Base-by-base conservation (phyloP, 2,113 vertebrate species). In the Kobus ellipsiprymnus region DNA sequence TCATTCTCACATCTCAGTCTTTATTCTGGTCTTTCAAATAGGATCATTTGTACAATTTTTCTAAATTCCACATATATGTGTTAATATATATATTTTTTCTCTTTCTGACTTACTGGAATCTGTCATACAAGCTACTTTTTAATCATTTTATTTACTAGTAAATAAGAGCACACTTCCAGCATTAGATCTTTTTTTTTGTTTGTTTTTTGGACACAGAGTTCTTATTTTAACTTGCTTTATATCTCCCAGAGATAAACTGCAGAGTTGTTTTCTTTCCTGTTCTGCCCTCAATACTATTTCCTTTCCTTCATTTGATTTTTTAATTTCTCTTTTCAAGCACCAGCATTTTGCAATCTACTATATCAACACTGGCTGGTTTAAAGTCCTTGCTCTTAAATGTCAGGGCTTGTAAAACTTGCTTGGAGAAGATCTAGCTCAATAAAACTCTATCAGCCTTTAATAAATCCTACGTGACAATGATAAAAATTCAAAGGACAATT, bases 331-430 rank as follows among this genome's bases (percentile, higher is more conserved):
- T 95, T 67, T 62, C 50, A 88, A 93, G 89, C 86, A 55, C 21
- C 48, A 97, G 13, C 23, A 93, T 95, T 97, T 98, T 96, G 91
- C 50, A 81, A 59, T 94, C 86, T 96, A 95, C 59, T 96, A 48
- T 93, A 80, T 95, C 94, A 94, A 84, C 89, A 91, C 1, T 57
- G 71, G 3, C 25, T 87, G 55, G 25, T 80, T 93, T 89, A 82
- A 95, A 93, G 84, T 50, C 25, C 27, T 93, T n/a, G 40, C 50
- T 97, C 84, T 92, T 96, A 95, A 97, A 95, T 97, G 86, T 91
- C 97, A 97, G 15, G 21, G 50, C 92, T 87, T 94, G 21, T 98
- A 98, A 98, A 96, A 94, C 78, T 93, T 92, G 29, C 87, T 94
- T 77, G 19, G 50, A 84, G 57, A 96, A 93, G 83, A 92, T 30